Evolutionary conservation across 2,797 vertebrate species (phyloP).

Genomic region (Thunnus albacares): DNA sequence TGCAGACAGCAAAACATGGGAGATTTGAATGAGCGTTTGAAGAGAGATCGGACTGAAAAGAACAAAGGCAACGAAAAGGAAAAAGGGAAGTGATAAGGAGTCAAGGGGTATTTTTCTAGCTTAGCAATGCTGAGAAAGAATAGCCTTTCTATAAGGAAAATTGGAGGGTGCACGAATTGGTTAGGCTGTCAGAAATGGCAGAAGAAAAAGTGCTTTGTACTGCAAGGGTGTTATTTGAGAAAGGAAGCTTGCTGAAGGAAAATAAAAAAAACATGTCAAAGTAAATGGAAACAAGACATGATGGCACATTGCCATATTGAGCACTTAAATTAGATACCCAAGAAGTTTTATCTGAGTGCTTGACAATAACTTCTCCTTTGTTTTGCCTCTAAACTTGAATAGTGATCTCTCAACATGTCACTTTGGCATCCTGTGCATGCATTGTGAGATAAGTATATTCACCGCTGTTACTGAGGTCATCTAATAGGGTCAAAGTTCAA

Average conservation of each 20-base stretch:
- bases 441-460: constrained; percentile 62
- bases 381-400: constrained; percentile 38
- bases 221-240: constrained; percentile 39
- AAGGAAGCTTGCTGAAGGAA: constrained; percentile 29
- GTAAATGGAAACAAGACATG: constrained; percentile 19
- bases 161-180: constrained; percentile 42
- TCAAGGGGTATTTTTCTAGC: constrained; percentile 50
- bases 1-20: constrained; percentile 7
- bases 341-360: neutral
- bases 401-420: constrained; percentile 53
- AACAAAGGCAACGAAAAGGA: constrained; percentile 48
- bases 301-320: neutral
- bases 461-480: constrained; percentile 49
- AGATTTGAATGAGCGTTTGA: constrained; percentile 38
- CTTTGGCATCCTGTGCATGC: constrained; percentile 68
- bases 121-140: constrained; percentile 45
- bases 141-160: constrained; percentile 55
- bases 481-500: constrained; percentile 73
- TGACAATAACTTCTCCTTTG: constrained; percentile 1
- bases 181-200: constrained; percentile 43
- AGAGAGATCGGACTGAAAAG: constrained; percentile 32
- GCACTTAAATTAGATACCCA: neutral
- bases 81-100: constrained; percentile 28
- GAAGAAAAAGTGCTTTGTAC: constrained; percentile 30
- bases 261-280: constrained; percentile 27